Conservation (phyloP, 2,888 invertebrate genomes). For the Caenorhabditis wallacei region DNA sequence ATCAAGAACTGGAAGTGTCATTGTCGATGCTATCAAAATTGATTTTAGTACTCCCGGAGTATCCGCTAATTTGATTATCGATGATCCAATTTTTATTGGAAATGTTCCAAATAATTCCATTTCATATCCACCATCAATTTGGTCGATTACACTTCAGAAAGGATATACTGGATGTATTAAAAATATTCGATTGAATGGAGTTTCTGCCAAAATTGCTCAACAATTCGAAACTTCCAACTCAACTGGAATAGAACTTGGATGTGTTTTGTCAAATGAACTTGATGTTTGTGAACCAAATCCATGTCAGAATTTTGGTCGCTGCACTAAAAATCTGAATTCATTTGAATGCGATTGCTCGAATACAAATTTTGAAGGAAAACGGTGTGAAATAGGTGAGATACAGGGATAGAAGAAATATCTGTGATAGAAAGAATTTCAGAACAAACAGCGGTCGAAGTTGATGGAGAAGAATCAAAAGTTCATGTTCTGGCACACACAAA, state of each 20-base stretch:
- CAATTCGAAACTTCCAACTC: slow-evolving; percentile 73
- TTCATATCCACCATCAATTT: slow-evolving; percentile 70
- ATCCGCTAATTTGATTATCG: slow-evolving; percentile 81
- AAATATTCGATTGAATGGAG: slow-evolving; percentile 82
- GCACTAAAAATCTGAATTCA: slow-evolving; percentile 62
- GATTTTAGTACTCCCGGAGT: slow-evolving; percentile 83
- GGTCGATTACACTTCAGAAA: slow-evolving; percentile 72
- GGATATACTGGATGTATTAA: slow-evolving; percentile 81
- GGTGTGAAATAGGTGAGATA: slow-evolving; percentile 72
- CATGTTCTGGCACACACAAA: slow-evolving; percentile 59
- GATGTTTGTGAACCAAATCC: slow-evolving; percentile 77
- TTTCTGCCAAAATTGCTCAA: slow-evolving; percentile 80
- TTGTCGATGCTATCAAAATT: slow-evolving; percentile 80
- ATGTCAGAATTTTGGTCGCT: slow-evolving; percentile 79
- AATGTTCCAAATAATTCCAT: slow-evolving; percentile 61
- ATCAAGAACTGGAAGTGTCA: slow-evolving; percentile 79
- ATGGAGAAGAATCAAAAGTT: slow-evolving; percentile 67
- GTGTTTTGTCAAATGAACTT: slow-evolving; percentile 61
- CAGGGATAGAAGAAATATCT: background rate
- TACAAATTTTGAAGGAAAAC: slow-evolving; percentile 78
- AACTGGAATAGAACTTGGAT: slow-evolving; percentile 76
- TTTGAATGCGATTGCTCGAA: slow-evolving; percentile 80
- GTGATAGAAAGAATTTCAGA: slow-evolving; percentile 28
- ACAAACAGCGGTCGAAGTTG: slow-evolving; percentile 66
- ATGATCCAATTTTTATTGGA: slow-evolving; percentile 66